Evolutionary conservation across 2,113 vertebrate species (phyloP), one percentile per base, ranked within the genome.

Genomic region (Romanogobio albipinnatus): DNA sequence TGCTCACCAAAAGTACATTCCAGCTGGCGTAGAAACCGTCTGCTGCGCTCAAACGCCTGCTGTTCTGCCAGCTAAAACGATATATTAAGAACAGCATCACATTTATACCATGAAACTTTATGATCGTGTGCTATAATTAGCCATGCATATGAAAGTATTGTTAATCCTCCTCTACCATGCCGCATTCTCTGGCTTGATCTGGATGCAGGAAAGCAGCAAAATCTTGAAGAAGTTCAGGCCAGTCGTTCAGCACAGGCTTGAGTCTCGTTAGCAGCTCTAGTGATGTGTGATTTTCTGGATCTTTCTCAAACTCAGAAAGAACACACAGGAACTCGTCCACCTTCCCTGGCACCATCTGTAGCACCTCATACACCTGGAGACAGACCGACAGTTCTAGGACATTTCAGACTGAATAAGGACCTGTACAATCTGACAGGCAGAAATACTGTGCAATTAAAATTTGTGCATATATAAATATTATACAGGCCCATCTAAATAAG

Each of bases 1-100:
- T 95, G 94, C 76, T 96, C 96, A 33, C 96, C 96, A 9, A 98
- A 97, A 76, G 94, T 96, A 15, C 93, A 93, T 87, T 97, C 95
- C 89, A 98, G 90, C 86, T 94, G 96, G 80, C 94, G 89, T 3
- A 99, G 95, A 89, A 99, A 98, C 85, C 92, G 93, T 0, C 96
- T 92, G 86, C 97, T 97, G 74, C 95, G 96, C 1, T 98, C 96
- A 70, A 99, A 99, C 0, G 96, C 94, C 83, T 96, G 97, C 87
- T 98, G 97, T 88, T 99, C 97, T 81, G 94, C 93, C 84, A 97
- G 93, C 97, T 99, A 86, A 8, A 7, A 56, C 1, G 1, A 79
- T 26, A 53, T 8, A 76, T 76, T 53, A 47, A 33, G 8, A 64
- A 51, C 11, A 29, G 56, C 26, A 68, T 29, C 22, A 56, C 15